Conservation (phyloP, 2,888 invertebrate species). For the Notodonta ziczac region DNA sequence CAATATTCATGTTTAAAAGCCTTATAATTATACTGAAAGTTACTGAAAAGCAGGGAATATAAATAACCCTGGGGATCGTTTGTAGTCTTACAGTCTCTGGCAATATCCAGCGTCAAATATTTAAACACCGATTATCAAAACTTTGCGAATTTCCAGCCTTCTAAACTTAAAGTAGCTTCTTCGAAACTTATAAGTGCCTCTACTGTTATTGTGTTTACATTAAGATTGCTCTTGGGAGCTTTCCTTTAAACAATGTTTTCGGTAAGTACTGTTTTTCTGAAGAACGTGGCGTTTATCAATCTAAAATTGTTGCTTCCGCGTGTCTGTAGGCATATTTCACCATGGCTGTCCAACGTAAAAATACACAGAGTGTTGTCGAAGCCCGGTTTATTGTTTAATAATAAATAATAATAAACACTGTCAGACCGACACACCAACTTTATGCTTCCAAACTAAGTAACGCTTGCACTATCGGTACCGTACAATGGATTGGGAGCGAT, state of each 20-base stretch:
- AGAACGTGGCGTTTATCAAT: background rate
- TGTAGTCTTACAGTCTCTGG: background rate
- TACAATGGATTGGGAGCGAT: no score
- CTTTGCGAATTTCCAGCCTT: conserved; percentile 4
- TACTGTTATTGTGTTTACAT: background rate
- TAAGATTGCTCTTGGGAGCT: background rate
- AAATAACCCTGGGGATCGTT: background rate
- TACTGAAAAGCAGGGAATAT: background rate
- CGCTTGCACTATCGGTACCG: no score
- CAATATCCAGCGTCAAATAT: background rate
- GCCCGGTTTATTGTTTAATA: no score
- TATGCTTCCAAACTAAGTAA: no score
- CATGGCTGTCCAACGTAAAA: background rate
- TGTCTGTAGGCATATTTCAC: background rate
- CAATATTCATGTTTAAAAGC: background rate
- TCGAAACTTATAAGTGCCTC: background rate
- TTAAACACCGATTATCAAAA: conserved; percentile 5
- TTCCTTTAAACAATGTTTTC: background rate
- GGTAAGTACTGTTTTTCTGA: background rate
- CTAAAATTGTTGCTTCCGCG: background rate
- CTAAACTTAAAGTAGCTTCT: background rate
- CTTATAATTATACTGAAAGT: background rate
- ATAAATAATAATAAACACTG: no score
- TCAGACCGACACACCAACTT: no score
- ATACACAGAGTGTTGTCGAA: background rate